Evolutionary conservation across 1,140 invertebrate genomes (phyloP), one percentile per base, ranked within the genome.

Genomic region (Hypsibius dujardini): DNA sequence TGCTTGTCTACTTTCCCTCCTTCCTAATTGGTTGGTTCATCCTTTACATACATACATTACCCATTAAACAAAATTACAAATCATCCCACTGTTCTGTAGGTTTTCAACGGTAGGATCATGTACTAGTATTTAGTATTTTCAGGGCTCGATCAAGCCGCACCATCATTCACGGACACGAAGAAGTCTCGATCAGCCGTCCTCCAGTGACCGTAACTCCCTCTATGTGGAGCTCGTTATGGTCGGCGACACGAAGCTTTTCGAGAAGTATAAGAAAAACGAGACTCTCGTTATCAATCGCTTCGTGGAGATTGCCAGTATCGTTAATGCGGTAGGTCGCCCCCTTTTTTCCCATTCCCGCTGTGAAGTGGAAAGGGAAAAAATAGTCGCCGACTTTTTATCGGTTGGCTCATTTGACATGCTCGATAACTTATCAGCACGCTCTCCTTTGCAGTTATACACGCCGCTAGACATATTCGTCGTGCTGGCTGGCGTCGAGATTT

Each of bases 381-480:
- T 46, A n/a, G 14, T 7, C 45, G 15, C 60, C 71, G n/a, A 50
- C 14, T 1, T 67, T 46, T 28, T 28, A 28, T 28, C 28, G 28
- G 28, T 28, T 28, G 28, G 28, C 28, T 28, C 28, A 28, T 28
- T 28, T 28, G 28, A 28, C 28, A 28, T 28, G 28, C 28, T 28
- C 28, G 28, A 28, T 28, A 28, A 28, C 28, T 28, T 28, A 28
- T 28, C 28, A 28, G 28, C 28, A 28, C 28, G 28, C 28, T 28
- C 76, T 72, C 81, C 82, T 67, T 70, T 70, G 7, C 79, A 92
- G 90, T 83, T 96, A 7, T 96, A 92, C 78, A 85, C 87, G 7
- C 90, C 90, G 0, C 77, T 97, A 46, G 95, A 97, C 81, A 94
- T 97, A 76, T 95, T 92, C 81, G 86, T 97, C 75, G 90, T 90